These are phyloP conservation scores for Actinia equina DNA, from an alignment of 64 coral and sea anemone genomes.

Conservation along the genomic window DNA sequence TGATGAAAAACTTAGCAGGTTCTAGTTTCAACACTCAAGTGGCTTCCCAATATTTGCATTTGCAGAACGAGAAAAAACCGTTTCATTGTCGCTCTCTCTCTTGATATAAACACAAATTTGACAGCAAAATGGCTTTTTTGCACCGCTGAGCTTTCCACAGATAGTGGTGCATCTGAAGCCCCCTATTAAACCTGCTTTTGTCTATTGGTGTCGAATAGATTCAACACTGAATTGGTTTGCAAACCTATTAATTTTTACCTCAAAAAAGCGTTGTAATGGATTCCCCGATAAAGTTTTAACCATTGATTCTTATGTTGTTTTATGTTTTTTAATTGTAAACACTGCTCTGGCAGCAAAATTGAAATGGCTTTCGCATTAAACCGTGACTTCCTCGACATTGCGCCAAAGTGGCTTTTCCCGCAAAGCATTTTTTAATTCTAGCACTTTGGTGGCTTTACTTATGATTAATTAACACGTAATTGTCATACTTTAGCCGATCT, in stretches of 20 bases:
- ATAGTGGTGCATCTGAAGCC: background rate
- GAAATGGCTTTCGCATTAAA: background rate
- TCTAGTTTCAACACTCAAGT: background rate
- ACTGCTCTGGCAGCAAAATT: background rate
- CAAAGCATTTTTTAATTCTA: too few relatives aligned
- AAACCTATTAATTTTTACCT: background rate
- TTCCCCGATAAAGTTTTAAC: background rate
- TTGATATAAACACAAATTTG: background rate
- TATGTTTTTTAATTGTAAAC: background rate
- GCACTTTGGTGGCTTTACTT: too few relatives aligned
- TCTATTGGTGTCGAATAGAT: background rate
- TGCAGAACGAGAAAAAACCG: background rate
- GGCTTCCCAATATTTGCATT: background rate
- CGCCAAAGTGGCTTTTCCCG: background rate
- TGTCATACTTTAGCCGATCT: background rate
- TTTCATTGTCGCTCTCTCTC: background rate
- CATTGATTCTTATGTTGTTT: background rate
- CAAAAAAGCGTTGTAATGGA: background rate
- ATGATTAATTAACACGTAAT: background rate
- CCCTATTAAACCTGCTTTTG: background rate
- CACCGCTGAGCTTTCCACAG: background rate
- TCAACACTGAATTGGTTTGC: background rate
- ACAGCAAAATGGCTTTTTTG: background rate
- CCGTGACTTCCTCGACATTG: background rate
- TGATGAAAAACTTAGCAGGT: background rate